A percentile compares a stretch with the other conserved stretches of the same genome.
Evolutionary conservation across 2,888 invertebrate species (phyloP).

Genomic region (Tenthredo amoena): DNA sequence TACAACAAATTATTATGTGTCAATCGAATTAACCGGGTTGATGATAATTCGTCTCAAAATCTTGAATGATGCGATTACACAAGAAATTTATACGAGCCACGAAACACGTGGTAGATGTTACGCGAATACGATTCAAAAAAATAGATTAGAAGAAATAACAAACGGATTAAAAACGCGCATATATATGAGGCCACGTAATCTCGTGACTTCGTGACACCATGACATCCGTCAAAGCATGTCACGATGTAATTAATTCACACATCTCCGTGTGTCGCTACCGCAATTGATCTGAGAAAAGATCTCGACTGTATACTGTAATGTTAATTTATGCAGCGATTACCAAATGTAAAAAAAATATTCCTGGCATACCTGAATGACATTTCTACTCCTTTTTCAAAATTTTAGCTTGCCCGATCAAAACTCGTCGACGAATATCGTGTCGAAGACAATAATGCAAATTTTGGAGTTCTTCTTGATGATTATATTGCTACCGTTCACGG

Average conservation of each 20-base stretch:
- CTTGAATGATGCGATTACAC: background rate
- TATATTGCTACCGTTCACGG: slow-evolving; percentile 56
- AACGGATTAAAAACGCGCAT: background rate
- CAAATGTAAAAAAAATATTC: background rate
- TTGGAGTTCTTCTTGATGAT: slow-evolving; percentile 59
- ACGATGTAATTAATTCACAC: background rate
- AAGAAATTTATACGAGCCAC: background rate
- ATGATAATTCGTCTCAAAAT: background rate
- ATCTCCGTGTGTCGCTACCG: background rate
- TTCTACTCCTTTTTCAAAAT: background rate
- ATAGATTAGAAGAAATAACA: background rate
- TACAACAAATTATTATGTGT: background rate
- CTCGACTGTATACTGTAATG: background rate
- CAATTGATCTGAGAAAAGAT: too few species aligned
- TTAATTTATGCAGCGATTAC: background rate
- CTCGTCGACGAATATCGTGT: slow-evolving; percentile 19
- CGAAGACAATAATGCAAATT: slow-evolving; percentile 58
- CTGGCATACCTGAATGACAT: too few species aligned
- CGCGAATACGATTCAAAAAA: background rate
- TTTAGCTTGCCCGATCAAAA: background rate
- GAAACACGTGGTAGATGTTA: background rate
- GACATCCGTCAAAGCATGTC: background rate
- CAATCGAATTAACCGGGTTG: background rate
- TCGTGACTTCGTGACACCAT: background rate
- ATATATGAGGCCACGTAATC: background rate